Base-by-base conservation (phyloP, 1,140 invertebrate species). In the Brachionus sp. region DNA sequence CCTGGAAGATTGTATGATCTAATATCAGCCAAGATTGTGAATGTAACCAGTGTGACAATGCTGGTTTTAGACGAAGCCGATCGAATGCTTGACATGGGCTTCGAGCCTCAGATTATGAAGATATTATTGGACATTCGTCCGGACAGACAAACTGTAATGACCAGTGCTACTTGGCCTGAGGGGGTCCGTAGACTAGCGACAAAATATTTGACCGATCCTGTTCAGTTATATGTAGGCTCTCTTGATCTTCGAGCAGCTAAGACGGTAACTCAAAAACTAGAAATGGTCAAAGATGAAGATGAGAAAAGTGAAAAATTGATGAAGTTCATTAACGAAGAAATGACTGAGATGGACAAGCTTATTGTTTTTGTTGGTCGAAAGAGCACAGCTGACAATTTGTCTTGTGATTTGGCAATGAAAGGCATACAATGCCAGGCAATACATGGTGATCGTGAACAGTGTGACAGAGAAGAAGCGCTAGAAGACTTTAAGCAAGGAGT, bases 281-380 rank as follows among this genome's bases (percentile, higher is more conserved):
- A 92, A 77, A 91, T 95, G 80, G 86, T 95, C 4, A 90, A 91
- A 9, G 29, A 29, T 35, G 92, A 94, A 83, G 91, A 93, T 3
- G 93, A 94, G 7, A 95, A 95, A 86, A 90, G 88, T 53, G 82
- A 88, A 5, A 87, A 87, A 85, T 91, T 93, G 89, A 88, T 86
- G 86, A 84, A 62, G 78, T 57, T 92, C 0, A 93, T 93, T 84
- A 85, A 90, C 6, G 84, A 91, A 42, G 84, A 87, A 82, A 93
- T 95, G 92, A 86, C 86, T 5, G 87, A 90, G 0, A 90, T 91
- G 46, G 94, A 95, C 62, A 95, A 96, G 88, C 92, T 92, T 0
- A 94, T 97, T 13, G 91, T 96, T 33, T 97, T 97, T 89, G 93
- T 95, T 86, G 93, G 93, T 0, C 94, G 93, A 85, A 96, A 96